Evolutionary conservation across 2,113 vertebrate species (phyloP).

Genomic region (Cariama cristata): DNA sequence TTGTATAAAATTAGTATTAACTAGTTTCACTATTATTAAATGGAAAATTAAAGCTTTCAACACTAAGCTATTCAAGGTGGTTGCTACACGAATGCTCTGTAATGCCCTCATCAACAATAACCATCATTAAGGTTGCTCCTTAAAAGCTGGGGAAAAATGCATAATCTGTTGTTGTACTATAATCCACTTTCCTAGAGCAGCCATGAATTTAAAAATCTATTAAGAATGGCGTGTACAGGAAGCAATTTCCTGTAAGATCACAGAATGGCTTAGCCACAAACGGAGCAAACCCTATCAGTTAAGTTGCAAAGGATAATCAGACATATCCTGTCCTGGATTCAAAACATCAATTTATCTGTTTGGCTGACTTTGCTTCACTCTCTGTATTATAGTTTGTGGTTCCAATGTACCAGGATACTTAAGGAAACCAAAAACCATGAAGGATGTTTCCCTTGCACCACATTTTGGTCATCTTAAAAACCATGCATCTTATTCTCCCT

Average conservation of each 20-base stretch:
- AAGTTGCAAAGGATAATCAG: slow-evolving; percentile 13
- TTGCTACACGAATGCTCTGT: slow-evolving; percentile 20
- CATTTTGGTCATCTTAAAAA: neutral
- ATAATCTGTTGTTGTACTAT: slow-evolving; percentile 51
- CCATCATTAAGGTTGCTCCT: slow-evolving; percentile 29
- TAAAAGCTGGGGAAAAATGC: slow-evolving; percentile 61
- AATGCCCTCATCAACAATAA: slow-evolving; percentile 58
- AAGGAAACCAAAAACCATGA: neutral
- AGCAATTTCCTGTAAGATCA: slow-evolving; percentile 52
- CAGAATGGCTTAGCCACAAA: slow-evolving; percentile 16
- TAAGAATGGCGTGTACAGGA: slow-evolving; percentile 21
- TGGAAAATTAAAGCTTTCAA: slow-evolving; percentile 69
- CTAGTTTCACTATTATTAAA: slow-evolving; percentile 73
- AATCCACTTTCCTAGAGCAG: slow-evolving; percentile 60
- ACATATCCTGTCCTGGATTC: neutral
- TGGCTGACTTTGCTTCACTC: neutral
- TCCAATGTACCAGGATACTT: neutral
- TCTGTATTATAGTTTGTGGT: neutral
- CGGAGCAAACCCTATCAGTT: slow-evolving; percentile 18
- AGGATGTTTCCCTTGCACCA: neutral
- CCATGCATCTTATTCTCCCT: accelerated
- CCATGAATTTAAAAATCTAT: slow-evolving; percentile 65
- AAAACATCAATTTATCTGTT: neutral
- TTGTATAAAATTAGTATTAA: slow-evolving; percentile 73
- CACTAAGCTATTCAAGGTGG: slow-evolving; percentile 51